A percentile compares a stretch with the other conserved stretches of the same genome.
Conservation (phyloP, 1,140 invertebrate species). For the Zaprionus gabonicus region DNA sequence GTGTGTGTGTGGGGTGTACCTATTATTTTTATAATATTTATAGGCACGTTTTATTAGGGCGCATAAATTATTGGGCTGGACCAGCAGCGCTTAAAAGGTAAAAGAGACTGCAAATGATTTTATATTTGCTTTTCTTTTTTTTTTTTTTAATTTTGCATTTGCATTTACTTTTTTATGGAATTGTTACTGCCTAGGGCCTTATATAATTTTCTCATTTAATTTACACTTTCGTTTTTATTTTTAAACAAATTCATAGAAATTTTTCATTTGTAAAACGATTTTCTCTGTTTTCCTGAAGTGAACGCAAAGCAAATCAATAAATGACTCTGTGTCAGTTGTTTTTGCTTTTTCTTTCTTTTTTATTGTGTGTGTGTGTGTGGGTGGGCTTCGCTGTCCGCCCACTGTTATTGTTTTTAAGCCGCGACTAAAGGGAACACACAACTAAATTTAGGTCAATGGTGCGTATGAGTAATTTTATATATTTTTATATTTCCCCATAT, state of each 20-base stretch:
- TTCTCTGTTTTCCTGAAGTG: constrained; percentile 7
- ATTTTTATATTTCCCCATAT: constrained; percentile 8
- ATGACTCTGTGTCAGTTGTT: constrained; percentile 32
- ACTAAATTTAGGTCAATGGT: constrained; percentile 63
- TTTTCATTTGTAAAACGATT: constrained; percentile 24
- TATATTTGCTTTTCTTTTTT: no score
- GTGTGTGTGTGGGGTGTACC: background rate
- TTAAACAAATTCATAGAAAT: constrained; percentile 13
- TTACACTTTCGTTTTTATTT: constrained; percentile 36
- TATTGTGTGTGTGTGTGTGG: background rate
- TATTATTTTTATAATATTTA: constrained; percentile 37
- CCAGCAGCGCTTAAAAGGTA: constrained; percentile 18
- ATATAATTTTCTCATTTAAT: constrained; percentile 60
- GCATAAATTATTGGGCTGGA: constrained; percentile 31
- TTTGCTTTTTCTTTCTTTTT: constrained; percentile 9
- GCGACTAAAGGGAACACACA: constrained; percentile 5
- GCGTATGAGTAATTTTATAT: constrained; percentile 63
- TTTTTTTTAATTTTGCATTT: no score
- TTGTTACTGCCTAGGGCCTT: constrained; percentile 25
- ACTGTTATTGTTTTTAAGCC: constrained; percentile 39
- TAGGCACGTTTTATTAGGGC: constrained; percentile 27
- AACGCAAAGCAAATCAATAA: constrained; percentile 65
- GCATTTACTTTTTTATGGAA: no score
- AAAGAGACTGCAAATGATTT: background rate
- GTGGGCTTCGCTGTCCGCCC: constrained; percentile 5